Evolutionary conservation across 1,140 invertebrate species (phyloP).

Genomic region (Zaprionus ghesquierei): DNA sequence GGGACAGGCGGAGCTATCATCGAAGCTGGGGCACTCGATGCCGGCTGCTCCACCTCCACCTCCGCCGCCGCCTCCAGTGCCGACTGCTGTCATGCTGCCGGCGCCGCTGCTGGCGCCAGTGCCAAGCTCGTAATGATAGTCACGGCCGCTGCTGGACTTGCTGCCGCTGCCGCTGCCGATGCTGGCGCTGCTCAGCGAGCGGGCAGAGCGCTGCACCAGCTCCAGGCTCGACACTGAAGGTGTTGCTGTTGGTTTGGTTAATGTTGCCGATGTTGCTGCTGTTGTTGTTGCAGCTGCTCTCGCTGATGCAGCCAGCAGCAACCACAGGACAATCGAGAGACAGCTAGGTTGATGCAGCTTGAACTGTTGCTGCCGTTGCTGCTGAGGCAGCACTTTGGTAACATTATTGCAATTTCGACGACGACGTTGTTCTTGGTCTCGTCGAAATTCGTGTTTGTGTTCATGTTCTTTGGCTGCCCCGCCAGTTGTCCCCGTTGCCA

Average conservation of each 20-base stretch:
- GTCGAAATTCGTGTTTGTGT: slow-evolving; percentile 45
- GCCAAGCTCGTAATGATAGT: slow-evolving; percentile 51
- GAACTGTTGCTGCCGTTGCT: slow-evolving; percentile 34
- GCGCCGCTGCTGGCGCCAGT: slow-evolving; percentile 6
- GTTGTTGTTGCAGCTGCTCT: slow-evolving; percentile 25
- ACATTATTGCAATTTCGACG: slow-evolving; percentile 64
- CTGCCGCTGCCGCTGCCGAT: slow-evolving; percentile 39
- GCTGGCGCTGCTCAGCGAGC: slow-evolving; percentile 32
- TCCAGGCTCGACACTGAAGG: slow-evolving; percentile 41
- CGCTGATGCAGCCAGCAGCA: slow-evolving; percentile 25
- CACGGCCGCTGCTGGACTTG: slow-evolving; percentile 51
- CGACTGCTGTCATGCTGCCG: slow-evolving; percentile 11
- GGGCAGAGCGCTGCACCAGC: slow-evolving; percentile 40
- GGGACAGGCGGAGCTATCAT: slow-evolving; percentile 90
- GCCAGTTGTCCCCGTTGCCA: slow-evolving; percentile 58
- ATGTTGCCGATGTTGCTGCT: slow-evolving; percentile 12
- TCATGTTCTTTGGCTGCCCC: slow-evolving; percentile 52
- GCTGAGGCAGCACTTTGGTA: slow-evolving; percentile 43
- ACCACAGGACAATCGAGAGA: slow-evolving; percentile 54
- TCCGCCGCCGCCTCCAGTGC: background rate
- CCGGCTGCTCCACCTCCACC: slow-evolving; percentile 46
- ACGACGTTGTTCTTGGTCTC: slow-evolving; percentile 46
- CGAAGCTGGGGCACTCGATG: slow-evolving; percentile 87
- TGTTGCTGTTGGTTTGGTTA: slow-evolving; percentile 1
- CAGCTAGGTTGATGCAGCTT: slow-evolving; percentile 29